Conservation (phyloP, 1,140 invertebrate species). For the Microplitis demolitor region DNA sequence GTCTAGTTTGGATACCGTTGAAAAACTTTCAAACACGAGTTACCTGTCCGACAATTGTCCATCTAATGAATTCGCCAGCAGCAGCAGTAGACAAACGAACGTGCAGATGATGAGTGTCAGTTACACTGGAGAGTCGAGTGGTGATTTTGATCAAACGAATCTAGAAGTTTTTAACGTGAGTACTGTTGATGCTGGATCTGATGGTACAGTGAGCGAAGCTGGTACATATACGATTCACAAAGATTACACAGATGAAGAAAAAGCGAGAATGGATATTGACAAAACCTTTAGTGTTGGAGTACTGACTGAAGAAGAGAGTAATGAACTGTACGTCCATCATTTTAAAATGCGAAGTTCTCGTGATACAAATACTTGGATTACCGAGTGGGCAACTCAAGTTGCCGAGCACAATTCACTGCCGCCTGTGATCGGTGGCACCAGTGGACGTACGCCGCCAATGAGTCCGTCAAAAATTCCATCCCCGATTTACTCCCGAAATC, state of each 20-base stretch:
- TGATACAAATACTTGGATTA: conserved; percentile 61
- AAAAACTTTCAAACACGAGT: conserved; percentile 44
- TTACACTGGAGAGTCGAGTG: conserved; percentile 33
- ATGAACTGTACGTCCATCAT: conserved; percentile 56
- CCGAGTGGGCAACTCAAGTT: conserved; percentile 65
- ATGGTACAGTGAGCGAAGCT: conserved; percentile 76
- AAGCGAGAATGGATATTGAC: conserved; percentile 86
- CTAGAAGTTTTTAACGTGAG: conserved; percentile 47
- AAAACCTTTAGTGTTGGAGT: conserved; percentile 70
- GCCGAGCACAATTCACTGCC: conserved; percentile 56
- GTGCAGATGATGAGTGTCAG: conserved; percentile 32
- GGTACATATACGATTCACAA: conserved; percentile 89
- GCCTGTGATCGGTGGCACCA: conserved; percentile 41
- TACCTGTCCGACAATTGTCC: conserved; percentile 31
- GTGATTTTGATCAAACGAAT: conserved; percentile 34
- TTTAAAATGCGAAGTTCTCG: conserved; percentile 39
- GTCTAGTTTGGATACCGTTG: conserved; percentile 18
- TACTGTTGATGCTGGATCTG: conserved; percentile 40
- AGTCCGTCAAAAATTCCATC: conserved; percentile 69
- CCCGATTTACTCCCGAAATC: conserved; percentile 62
- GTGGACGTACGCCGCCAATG: conserved; percentile 63
- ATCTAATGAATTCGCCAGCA: conserved; percentile 14
- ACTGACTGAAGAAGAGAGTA: conserved; percentile 56
- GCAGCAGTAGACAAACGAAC: conserved; percentile 10
- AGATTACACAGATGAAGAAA: conserved; percentile 83